Evolutionary conservation across 2,888 invertebrate genomes (phyloP).

Genomic region (Hirudinaria manillensis): DNA sequence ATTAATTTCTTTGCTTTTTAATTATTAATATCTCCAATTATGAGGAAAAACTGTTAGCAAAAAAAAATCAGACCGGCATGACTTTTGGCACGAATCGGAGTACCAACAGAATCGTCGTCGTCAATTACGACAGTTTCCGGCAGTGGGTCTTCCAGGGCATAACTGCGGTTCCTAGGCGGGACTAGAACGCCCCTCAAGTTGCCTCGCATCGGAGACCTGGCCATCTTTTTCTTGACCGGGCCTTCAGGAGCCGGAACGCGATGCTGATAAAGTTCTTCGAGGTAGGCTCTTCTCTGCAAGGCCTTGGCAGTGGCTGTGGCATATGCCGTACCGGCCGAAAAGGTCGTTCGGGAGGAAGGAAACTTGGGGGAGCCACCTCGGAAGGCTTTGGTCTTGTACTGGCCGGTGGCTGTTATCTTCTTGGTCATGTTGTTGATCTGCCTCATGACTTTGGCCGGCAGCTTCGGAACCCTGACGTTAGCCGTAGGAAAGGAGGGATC

Average conservation of each 20-base stretch:
- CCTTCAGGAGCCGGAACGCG: background rate
- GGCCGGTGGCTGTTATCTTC: background rate
- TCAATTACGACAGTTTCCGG: background rate
- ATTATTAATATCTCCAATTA: too few species aligned
- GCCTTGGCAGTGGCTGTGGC: background rate
- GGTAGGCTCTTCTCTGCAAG: too few species aligned
- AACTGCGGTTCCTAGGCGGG: background rate
- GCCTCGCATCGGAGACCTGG: background rate
- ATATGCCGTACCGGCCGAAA: background rate
- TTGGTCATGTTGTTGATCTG: conserved; percentile 20
- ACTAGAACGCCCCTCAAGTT: background rate
- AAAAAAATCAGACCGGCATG: background rate
- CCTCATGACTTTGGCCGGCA: conserved; percentile 1
- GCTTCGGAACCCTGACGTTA: background rate
- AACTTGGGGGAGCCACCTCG: too few species aligned
- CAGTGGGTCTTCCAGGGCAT: background rate
- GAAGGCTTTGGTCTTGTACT: background rate
- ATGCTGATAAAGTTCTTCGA: too few species aligned
- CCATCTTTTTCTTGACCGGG: background rate
- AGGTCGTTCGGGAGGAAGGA: background rate
- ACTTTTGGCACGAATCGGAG: background rate
- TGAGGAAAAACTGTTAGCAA: too few species aligned
- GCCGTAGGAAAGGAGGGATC: background rate
- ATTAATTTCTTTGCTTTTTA: too few species aligned
- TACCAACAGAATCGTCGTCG: background rate